Base-by-base conservation (phyloP, 2,797 vertebrate species). In the Nothura maculosa region DNA sequence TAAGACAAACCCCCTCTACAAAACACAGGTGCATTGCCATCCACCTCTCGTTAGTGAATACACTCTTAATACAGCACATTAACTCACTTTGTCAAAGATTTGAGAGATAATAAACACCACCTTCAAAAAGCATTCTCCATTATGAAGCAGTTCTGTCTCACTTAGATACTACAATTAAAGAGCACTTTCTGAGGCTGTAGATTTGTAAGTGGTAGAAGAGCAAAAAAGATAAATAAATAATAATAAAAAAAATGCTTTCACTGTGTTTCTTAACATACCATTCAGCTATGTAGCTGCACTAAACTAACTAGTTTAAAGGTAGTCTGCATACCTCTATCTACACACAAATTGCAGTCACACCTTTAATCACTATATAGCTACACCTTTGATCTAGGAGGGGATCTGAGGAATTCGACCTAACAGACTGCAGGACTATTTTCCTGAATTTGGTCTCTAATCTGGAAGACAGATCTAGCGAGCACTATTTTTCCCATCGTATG, bases 21-120 rank as follows among this genome's bases (percentile, higher is more conserved):
- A 75, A 82, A 81, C 1, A 85, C 94, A 97, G 88, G 78, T 92
- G 91, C 77, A 6, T 2, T 63, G 84, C 55, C 85, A 85, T 43
- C 27, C 90, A 42, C 28, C 25, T n/a, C 77, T 57, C 3, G 8
- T 81, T 38, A 28, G 14, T 6, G 32, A 73, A 61, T 1, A 62
- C 30, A 89, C 48, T 55, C 81, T 55, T 22, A 81, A 68, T 61
- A 30, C n/a, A 89, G 82, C 61, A 34, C 1, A 63, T 25, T 48
- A 72, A 72, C 72, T 89, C 61, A 74, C 10, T 64, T 77, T 89
- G 85, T 85, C 67, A 77, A 80, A 81, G 86, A 24, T 78, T 78
- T 55, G 55, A 20, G 3, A 80, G 34, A 54, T 30, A 6, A 83
- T 40, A 94, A 90, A 91, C 17, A 27, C 0, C 3, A 74, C 69